Percentiles rank a stretch among this genome's conserved stretches.
These are phyloP conservation scores for Bostrychus sinensis DNA, from an alignment of 2,113 vertebrate genomes.

Conservation along the genomic window DNA sequence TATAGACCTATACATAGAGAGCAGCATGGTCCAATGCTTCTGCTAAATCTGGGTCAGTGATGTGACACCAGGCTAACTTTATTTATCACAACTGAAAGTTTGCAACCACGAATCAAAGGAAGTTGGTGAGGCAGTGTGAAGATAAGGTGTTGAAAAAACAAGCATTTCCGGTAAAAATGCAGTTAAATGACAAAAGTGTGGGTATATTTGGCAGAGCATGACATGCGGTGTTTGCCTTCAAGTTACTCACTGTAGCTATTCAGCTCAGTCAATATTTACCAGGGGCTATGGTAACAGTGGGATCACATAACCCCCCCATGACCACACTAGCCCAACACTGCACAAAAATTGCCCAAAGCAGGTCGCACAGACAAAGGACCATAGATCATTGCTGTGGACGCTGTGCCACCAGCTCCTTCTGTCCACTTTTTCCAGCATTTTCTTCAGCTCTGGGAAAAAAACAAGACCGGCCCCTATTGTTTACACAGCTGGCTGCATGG, in stretches of 20 bases:
- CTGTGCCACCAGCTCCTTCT: constrained; percentile 50
- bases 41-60: constrained; percentile 30
- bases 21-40: constrained; percentile 4
- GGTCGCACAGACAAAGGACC: constrained; percentile 61
- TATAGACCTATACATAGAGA: constrained; percentile 32
- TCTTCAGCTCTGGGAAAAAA: constrained; percentile 64
- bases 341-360: constrained; percentile 61
- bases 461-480: constrained; percentile 70
- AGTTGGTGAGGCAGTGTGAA: background rate
- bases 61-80: background rate
- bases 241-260: constrained; percentile 58
- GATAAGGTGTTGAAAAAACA: constrained; percentile 3
- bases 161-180: constrained; percentile 21
- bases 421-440: constrained; percentile 57
- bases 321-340: constrained; percentile 46
- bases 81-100: constrained; percentile 1
- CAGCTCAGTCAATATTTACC: constrained; percentile 71
- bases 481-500: constrained; percentile 81
- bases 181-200: constrained; percentile 35
- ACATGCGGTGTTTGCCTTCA: constrained; percentile 50
- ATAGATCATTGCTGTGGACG: constrained; percentile 59
- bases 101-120: background rate
- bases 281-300: constrained; percentile 69
- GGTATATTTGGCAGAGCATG: constrained; percentile 32
- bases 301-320: constrained; percentile 52